These are phyloP conservation scores for Ceraclea dissimilis DNA, from an alignment of 2,888 invertebrate species.

Conservation along the genomic window DNA sequence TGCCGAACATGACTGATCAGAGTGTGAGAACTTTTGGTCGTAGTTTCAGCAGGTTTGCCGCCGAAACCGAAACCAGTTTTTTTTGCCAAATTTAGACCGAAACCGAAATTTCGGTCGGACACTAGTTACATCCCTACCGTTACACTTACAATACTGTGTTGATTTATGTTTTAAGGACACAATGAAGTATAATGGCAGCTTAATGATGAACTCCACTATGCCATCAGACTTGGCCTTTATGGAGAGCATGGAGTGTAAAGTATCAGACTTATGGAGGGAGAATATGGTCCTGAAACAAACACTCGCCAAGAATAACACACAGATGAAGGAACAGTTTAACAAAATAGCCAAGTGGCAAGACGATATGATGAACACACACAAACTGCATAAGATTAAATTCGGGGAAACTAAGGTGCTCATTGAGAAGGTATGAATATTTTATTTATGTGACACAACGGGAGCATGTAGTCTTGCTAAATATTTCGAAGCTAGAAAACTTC, in stretches of 20 bases:
- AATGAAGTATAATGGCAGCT: too few species aligned
- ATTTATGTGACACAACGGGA: neutral
- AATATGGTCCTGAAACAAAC: slow-evolving; percentile 53
- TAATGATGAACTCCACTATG: neutral
- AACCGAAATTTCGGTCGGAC: too few species aligned
- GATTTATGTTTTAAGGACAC: too few species aligned
- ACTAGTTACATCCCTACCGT: too few species aligned
- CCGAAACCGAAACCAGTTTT: too few species aligned
- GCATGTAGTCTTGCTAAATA: too few species aligned
- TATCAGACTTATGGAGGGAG: slow-evolving; percentile 49
- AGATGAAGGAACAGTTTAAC: slow-evolving; percentile 59
- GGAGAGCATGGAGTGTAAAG: slow-evolving; percentile 21
- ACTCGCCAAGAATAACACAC: slow-evolving; percentile 56
- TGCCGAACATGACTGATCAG: too few species aligned
- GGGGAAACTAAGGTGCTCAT: slow-evolving; percentile 55
- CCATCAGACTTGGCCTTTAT: neutral
- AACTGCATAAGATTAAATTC: slow-evolving; percentile 58
- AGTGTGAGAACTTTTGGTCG: too few species aligned
- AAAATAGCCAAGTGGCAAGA: slow-evolving; percentile 56
- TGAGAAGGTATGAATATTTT: slow-evolving; percentile 40
- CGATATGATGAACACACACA: slow-evolving; percentile 55
- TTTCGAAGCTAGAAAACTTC: too few species aligned
- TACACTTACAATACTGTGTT: too few species aligned
- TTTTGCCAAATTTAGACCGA: too few species aligned
- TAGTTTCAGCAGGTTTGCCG: too few species aligned